Base-by-base conservation (phyloP, 92 coral and sea anemone genomes). In the Actinostola sp. region DNA sequence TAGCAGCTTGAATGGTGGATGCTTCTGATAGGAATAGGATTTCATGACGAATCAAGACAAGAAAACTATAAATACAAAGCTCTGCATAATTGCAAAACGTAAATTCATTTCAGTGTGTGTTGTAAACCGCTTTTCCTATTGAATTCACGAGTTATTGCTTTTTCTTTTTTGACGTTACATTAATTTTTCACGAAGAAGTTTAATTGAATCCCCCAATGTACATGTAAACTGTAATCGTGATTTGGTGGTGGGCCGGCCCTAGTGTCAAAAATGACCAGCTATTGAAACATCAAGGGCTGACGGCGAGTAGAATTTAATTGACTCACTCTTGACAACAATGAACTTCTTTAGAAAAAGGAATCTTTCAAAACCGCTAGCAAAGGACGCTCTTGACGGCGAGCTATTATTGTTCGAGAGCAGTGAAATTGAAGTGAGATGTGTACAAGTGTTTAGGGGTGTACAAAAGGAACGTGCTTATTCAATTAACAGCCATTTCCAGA, bases 211-310 rank as follows among this genome's bases (percentile, higher is more conserved):
- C 21, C 20, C 25, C 31, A 53, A 35, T 45, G 19, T 66, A 27
- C 15, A 10, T 43, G 19, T 49, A 26, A 50, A 25, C 30, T 45
- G 36, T 50, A 52, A 67, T 68, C 63, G 62, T 62, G 67, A 39
- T 51, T 52, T 33, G 41, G 61, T 8, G n/a, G 63, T 57, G 42
- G 61, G 62, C 33, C 19, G 45, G 32, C 45, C 52, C 60, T 16
- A 15, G 32, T 68, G 74, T 68, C 74, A 51, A 8, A 20, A 19
- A 49, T 33, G 61, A 68, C 42, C 62, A 34, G 20, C 74, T 68
- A 68, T 68, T 68, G 74, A 68, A 68, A 68, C 74, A 68, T 68
- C 74, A 68, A 50, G 39, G 33, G 45, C 74, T 68, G 74, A 50
- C 74, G 57, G 43, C 50, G 45, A 50, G 42, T 68, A 30, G 58